phyloP scores from a whole-genome alignment of 2,888 invertebrate genomes.

The Unio pictorum region DNA sequence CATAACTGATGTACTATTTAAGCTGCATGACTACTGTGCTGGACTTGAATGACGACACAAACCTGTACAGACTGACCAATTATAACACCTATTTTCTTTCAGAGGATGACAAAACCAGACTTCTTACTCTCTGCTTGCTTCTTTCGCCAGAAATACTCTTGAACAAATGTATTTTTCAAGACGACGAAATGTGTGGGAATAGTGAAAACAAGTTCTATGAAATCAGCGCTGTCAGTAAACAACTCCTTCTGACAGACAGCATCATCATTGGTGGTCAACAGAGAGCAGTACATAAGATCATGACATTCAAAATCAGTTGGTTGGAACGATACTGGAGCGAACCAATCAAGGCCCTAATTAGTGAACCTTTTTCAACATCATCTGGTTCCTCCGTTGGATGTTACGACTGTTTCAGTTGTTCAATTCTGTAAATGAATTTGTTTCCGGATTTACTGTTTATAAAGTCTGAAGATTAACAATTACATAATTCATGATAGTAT shows the following conservation, averaged over 20 bases:
- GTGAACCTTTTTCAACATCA: no score
- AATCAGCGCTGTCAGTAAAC: slow-evolving; percentile 16
- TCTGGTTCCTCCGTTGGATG: no score
- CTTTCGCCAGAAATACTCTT: no score
- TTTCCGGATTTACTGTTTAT: no score
- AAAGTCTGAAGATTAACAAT: no score
- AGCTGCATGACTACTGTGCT: slow-evolving; percentile 23
- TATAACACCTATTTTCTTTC: no score
- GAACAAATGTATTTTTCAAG: slow-evolving; percentile 8
- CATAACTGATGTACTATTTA: slow-evolving; percentile 26
- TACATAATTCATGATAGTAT: no score
- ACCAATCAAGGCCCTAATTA: slow-evolving; percentile 6
- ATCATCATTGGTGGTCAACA: slow-evolving; percentile 25
- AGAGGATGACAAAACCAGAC: no score
- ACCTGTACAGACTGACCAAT: neutral
- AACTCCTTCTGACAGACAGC: slow-evolving; percentile 13
- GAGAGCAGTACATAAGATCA: slow-evolving; percentile 15
- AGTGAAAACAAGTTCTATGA: slow-evolving; percentile 20
- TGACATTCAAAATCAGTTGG: slow-evolving; percentile 21
- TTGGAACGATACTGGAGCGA: slow-evolving; percentile 8
- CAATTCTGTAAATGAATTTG: no score
- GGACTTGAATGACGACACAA: slow-evolving; percentile 17
- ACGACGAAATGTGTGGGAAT: slow-evolving; percentile 20
- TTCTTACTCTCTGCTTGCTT: no score
- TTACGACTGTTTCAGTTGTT: no score